phyloP scores from a whole-genome alignment of 2,797 vertebrate genomes.

The Chiloscyllium punctatum region DNA sequence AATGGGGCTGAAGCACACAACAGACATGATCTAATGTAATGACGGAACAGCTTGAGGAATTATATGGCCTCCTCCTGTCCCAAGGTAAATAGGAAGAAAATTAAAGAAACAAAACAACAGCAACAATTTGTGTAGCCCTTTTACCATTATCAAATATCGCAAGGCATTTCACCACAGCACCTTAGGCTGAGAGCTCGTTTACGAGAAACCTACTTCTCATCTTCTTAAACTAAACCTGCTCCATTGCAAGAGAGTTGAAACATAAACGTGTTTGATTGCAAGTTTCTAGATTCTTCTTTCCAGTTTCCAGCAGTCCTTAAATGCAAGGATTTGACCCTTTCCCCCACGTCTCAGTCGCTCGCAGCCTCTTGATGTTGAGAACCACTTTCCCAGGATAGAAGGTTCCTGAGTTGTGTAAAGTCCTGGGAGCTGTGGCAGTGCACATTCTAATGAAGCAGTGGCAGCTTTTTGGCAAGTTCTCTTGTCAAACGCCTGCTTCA shows the following conservation, averaged over 20 bases:
- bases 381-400: no score
- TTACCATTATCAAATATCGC: not conserved
- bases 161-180: not conserved
- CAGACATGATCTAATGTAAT: not conserved
- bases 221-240: not conserved
- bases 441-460: not conserved
- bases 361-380: not conserved
- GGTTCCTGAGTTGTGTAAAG: not conserved
- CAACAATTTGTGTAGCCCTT: not conserved
- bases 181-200: not conserved
- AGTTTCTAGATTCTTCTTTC: no score
- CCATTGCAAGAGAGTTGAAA: not conserved
- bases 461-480: not conserved
- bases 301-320: not conserved
- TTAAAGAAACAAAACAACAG: not conserved
- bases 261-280: not conserved
- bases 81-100: not conserved
- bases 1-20: not conserved
- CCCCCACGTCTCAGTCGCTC: not conserved
- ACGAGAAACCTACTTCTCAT: not conserved
- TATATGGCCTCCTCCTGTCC: no score
- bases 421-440: not conserved
- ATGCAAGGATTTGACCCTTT: not conserved
- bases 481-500: conserved; percentile 24
- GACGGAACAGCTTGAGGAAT: not conserved